Percentiles rank a stretch among this genome's conserved stretches.
Evolutionary conservation across 2,888 invertebrate species (phyloP).

Genomic region (Candidula unifasciata): DNA sequence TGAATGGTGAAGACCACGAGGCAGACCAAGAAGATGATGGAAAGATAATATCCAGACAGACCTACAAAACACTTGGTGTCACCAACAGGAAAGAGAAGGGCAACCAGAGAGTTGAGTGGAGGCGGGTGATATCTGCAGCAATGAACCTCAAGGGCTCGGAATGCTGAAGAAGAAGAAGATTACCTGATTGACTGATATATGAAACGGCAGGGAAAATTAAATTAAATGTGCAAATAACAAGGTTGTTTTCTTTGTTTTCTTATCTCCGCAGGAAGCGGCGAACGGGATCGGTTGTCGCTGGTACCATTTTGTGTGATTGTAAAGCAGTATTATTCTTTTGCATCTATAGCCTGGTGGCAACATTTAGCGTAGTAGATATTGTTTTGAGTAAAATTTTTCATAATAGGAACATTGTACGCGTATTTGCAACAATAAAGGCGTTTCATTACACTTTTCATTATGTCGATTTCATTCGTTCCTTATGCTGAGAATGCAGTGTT

Average conservation of each 20-base stretch:
- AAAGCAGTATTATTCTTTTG: constrained; percentile 17
- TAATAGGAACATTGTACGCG: constrained; percentile 41
- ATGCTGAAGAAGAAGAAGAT: no score
- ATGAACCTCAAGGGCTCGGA: no score
- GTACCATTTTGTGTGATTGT: constrained; percentile 39
- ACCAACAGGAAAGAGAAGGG: no score
- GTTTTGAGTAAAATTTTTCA: constrained; percentile 43
- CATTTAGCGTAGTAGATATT: constrained; percentile 35
- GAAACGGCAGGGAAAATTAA: no score
- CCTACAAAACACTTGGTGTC: no score
- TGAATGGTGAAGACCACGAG: no score
- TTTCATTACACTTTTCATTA: constrained; percentile 45
- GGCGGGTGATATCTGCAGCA: no score
- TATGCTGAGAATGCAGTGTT: background rate
- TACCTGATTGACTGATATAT: no score
- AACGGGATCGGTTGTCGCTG: background rate
- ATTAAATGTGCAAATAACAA: background rate
- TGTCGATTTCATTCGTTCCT: background rate
- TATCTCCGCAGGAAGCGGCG: constrained; percentile 39
- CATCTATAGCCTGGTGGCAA: constrained; percentile 35
- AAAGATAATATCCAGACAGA: no score
- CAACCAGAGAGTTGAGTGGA: no score
- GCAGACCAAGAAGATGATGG: no score
- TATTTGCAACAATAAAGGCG: constrained; percentile 51
- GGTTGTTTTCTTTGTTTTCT: background rate